Conservation (phyloP, 2,888 invertebrate genomes). For the Hydrotaea diabolus region DNA sequence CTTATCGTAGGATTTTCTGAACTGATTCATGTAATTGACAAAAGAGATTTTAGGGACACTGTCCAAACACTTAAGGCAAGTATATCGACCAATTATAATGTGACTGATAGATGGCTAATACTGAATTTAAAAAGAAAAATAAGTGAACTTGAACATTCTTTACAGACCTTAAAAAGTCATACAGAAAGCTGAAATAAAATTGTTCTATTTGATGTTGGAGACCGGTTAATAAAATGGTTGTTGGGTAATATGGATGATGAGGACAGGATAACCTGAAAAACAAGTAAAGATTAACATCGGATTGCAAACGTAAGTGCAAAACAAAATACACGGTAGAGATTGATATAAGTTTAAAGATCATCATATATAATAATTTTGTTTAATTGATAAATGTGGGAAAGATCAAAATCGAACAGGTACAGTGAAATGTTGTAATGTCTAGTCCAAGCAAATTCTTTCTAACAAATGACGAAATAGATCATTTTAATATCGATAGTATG, state of each 20-base stretch:
- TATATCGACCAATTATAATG: slow-evolving; percentile 32
- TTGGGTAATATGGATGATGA: slow-evolving; percentile 56
- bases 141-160: slow-evolving; percentile 36
- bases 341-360: slow-evolving; percentile 36
- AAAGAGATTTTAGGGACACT: slow-evolving; percentile 41
- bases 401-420: slow-evolving; percentile 23
- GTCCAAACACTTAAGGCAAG: slow-evolving; percentile 21
- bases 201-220: slow-evolving; percentile 43
- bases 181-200: slow-evolving; percentile 41
- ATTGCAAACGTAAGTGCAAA: slow-evolving; percentile 48
- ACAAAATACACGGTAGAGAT: slow-evolving; percentile 22
- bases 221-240: slow-evolving; percentile 47
- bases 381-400: slow-evolving; percentile 36
- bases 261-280: slow-evolving; percentile 48
- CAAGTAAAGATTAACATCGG: slow-evolving; percentile 49
- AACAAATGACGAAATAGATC: slow-evolving; percentile 49
- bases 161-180: background rate
- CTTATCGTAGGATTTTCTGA: slow-evolving; percentile 24
- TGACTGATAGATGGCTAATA: slow-evolving; percentile 25
- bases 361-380: slow-evolving; percentile 28
- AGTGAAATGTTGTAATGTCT: slow-evolving; percentile 42
- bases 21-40: slow-evolving; percentile 46
- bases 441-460: slow-evolving; percentile 49
- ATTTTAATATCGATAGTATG: slow-evolving; percentile 10
- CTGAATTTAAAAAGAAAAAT: slow-evolving; percentile 43